Base-by-base conservation (phyloP, 2,888 invertebrate species). In the Adelognathus sp. region DNA sequence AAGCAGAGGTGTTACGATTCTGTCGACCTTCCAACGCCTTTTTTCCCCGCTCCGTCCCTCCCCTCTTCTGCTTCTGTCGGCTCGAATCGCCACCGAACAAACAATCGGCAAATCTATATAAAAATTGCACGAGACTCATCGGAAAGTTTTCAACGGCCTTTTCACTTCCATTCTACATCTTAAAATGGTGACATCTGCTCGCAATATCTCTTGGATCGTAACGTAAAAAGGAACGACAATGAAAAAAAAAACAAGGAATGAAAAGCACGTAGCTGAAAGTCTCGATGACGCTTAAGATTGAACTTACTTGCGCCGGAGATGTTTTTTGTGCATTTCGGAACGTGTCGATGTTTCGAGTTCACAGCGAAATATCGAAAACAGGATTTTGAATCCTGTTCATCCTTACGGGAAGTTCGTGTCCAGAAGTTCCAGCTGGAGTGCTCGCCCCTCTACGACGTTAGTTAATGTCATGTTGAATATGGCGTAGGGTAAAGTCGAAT, bases 151-250 rank as follows among this genome's bases (percentile, higher is more conserved):
- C 27, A 11, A 63, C 36, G 7, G 5, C 21, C 24, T n/a, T 56
- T 56, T 24, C 14, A 18, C 27, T 69, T 69, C 36, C 36, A 60
- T 60, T 70, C 27, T 27, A 58, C 5, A 56, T 44, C 9, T 14
- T 29, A 63, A 63, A 56, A 21, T 44, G 29, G 63, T 61, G 21
- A 61, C 72, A 69, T 77, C 63, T 73, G 66, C 61, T 69, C 29
- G 36, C n/a, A n/a, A 61, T 66, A 54, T 67, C 67, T 33, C 18
- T 58, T 67, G n/a, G 14, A 44, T 52, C 3, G 33, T 41, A 36
- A 31, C 18, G 18, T 24, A 52, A 29, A 14, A 14, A 24, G 33
- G 18, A 44, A 33, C 27, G 29, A 54, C 31, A 9, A 36, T 29
- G 58, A 54, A 66, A 41, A 24, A 50, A 61, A 60, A 5, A 21